These are phyloP conservation scores for Puntigrus tetrazona DNA, from an alignment of 2,113 vertebrate genomes.

Conservation along the genomic window DNA sequence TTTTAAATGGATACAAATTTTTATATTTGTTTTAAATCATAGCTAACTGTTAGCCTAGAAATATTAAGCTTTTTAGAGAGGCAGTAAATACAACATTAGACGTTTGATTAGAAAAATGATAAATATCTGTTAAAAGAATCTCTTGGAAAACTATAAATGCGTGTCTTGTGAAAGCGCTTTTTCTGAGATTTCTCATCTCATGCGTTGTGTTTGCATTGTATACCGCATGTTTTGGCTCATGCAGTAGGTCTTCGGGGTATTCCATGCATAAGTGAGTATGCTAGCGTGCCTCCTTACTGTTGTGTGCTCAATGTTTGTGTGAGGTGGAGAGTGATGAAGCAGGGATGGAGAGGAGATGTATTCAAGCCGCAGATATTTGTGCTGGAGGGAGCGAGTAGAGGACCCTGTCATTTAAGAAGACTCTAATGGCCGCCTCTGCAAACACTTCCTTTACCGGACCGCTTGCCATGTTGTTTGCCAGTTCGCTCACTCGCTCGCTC, in stretches of 20 bases:
- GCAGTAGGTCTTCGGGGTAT: neutral
- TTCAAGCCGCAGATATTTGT: neutral
- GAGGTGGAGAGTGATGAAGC: neutral
- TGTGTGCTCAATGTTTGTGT: neutral
- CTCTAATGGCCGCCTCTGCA: constrained; percentile 27
- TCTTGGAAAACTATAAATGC: neutral
- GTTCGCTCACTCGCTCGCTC: constrained; percentile 51
- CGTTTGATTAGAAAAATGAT: neutral
- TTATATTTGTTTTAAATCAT: too few species aligned
- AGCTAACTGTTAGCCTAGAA: too few species aligned
- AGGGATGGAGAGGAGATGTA: constrained; percentile 1
- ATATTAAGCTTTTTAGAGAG: too few species aligned
- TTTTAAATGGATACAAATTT: too few species aligned
- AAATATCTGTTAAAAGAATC: neutral
- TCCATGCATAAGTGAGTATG: neutral
- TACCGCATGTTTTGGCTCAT: neutral
- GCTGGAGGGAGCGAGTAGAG: neutral
- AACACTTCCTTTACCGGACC: constrained; percentile 24
- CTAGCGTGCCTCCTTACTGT: neutral
- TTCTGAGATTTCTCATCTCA: neutral
- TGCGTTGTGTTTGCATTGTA: neutral
- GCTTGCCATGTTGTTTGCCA: constrained; percentile 56
- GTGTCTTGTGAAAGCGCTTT: neutral
- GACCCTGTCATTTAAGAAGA: constrained; percentile 27
- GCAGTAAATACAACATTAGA: neutral